Evolutionary conservation across 2,113 vertebrate genomes (phyloP).

Genomic region (Cyphomyrus discorhynchus): DNA sequence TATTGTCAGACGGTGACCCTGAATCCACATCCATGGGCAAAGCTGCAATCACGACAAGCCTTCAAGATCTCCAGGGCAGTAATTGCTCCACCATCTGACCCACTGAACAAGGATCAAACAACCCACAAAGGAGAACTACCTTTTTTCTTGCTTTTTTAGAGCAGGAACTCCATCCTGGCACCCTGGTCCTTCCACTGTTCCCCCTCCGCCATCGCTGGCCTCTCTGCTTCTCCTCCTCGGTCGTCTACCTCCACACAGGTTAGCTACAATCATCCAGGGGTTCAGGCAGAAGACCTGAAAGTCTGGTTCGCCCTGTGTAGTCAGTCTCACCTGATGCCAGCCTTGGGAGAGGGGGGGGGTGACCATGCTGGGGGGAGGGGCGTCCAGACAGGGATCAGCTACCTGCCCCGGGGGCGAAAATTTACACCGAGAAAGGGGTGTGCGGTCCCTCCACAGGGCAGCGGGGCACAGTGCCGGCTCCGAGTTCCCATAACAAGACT

Average conservation of each 20-base stretch:
- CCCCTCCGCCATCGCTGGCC: slow-evolving; percentile 20
- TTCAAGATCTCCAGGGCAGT: not conserved
- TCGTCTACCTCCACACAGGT: not conserved
- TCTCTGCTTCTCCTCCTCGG: slow-evolving; percentile 1
- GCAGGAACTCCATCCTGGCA: not conserved
- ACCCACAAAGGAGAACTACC: not conserved
- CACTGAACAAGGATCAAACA: not conserved
- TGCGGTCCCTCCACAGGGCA: slow-evolving; percentile 5
- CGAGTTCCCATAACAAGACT: slow-evolving; percentile 49
- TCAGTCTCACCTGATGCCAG: slow-evolving; percentile 33
- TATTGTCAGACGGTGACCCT: not conserved
- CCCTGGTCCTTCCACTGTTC: not conserved
- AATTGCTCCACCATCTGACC: not conserved
- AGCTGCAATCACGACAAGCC: not conserved
- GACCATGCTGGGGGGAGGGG: slow-evolving; percentile 9
- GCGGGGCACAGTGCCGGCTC: slow-evolving; percentile 47
- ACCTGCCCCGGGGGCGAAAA: slow-evolving; percentile 57
- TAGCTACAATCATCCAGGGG: not conserved
- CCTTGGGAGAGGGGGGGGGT: not conserved
- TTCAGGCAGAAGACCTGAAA: slow-evolving; percentile 59
- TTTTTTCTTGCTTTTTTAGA: not conserved
- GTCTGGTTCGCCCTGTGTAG: slow-evolving; percentile 59
- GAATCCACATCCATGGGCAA: not conserved
- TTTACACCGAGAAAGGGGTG: slow-evolving; percentile 40
- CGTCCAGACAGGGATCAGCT: slow-evolving; percentile 46